Conservation (phyloP, 2,888 invertebrate species). For the Micropterix aruncella region DNA sequence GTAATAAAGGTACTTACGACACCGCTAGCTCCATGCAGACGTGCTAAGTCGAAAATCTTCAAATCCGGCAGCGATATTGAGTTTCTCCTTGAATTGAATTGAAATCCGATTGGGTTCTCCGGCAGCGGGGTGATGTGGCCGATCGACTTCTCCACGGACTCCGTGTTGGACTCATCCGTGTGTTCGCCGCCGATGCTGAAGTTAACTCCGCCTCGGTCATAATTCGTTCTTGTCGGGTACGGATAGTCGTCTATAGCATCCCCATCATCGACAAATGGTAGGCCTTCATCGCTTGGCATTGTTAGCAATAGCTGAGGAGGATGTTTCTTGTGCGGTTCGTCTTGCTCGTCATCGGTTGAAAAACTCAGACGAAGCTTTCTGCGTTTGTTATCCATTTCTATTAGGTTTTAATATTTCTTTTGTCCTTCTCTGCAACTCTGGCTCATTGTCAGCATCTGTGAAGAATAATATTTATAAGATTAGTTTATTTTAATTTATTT, state of each 20-base stretch:
- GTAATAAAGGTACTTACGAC: no score
- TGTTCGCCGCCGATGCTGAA: no score
- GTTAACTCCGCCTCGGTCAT: no score
- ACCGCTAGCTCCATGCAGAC: no score
- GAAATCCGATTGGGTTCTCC: background rate
- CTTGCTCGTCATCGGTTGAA: background rate
- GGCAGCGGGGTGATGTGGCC: background rate
- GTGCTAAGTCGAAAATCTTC: background rate
- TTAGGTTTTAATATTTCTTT: no score
- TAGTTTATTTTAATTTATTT: no score
- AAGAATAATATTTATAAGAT: no score
- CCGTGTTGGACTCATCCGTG: background rate
- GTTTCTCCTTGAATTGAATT: background rate
- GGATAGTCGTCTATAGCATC: background rate
- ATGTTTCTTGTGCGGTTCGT: background rate
- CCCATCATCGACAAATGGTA: background rate
- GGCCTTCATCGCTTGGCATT: background rate
- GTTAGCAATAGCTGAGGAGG: background rate
- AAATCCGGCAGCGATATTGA: background rate
- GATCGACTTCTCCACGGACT: background rate
- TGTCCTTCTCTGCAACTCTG: constrained; percentile 10
- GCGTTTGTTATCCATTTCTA: background rate
- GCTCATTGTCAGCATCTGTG: background rate
- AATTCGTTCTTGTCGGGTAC: no score
- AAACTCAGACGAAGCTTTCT: background rate